A percentile compares a stretch with the other conserved stretches of the same genome.
Conservation (phyloP, 2,113 vertebrate species). For the Scomber scombrus region DNA sequence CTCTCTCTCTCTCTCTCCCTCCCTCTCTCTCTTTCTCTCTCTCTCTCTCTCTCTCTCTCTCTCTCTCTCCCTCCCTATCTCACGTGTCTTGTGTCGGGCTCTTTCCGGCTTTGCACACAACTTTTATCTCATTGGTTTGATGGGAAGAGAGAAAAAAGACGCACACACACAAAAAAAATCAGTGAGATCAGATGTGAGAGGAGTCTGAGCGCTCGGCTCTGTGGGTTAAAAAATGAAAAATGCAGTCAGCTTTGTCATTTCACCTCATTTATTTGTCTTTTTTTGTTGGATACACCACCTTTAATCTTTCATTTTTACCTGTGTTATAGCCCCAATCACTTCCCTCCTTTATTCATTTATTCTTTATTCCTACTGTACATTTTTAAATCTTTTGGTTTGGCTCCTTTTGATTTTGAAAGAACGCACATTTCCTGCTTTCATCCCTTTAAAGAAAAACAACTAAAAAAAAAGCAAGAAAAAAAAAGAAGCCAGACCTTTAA, state of each 20-base stretch:
- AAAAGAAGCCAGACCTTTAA: neutral
- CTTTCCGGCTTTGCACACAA: slow-evolving; percentile 63
- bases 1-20: too few relatives aligned
- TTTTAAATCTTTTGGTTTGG: neutral
- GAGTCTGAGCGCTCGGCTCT: neutral
- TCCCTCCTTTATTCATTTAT: neutral
- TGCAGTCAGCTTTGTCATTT: neutral
- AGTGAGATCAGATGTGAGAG: neutral
- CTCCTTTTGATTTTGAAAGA: neutral
- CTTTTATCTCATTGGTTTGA: slow-evolving; percentile 29
- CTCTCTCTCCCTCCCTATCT: too few relatives aligned
- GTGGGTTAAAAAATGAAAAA: neutral
- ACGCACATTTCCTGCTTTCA: neutral
- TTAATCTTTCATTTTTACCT: neutral
- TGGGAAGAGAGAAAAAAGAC: neutral
- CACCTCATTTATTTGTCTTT: neutral
- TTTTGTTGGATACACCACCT: neutral
- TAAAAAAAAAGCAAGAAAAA: too few relatives aligned
- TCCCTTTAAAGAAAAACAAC: too few relatives aligned
- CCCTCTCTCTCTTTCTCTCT: too few relatives aligned
- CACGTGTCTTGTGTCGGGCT: neutral
- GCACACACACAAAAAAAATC: slow-evolving; percentile 19
- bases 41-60: too few relatives aligned
- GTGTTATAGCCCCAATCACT: neutral
- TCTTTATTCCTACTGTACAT: neutral